Evolutionary conservation across 2,797 vertebrate genomes (phyloP).

Genomic region (Microcaecilia unicolor): DNA sequence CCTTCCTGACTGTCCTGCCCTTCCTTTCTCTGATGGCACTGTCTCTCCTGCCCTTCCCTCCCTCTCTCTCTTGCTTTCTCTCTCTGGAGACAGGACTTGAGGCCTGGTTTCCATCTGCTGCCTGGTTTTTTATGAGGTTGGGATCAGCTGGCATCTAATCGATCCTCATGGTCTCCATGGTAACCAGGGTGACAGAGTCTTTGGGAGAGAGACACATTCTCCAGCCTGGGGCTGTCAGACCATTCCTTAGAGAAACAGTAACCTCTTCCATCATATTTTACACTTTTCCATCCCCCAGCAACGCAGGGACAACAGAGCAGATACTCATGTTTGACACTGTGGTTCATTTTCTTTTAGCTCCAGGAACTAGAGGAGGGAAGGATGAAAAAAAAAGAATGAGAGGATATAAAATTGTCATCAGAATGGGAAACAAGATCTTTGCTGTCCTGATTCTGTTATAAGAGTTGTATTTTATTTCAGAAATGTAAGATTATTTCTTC

Average conservation of each 20-base stretch:
- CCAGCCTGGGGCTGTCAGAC: conserved; percentile 57
- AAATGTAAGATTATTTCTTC: conserved; percentile 23
- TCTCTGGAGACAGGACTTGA: conserved; percentile 66
- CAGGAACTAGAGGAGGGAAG: conserved; percentile 8
- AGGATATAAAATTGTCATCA: neutral
- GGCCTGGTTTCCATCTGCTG: conserved; percentile 76
- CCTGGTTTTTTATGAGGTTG: conserved; percentile 67
- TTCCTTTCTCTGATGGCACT: neutral
- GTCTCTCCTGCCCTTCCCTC: conserved; percentile 26
- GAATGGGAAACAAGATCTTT: conserved; percentile 1
- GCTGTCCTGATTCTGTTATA: neutral
- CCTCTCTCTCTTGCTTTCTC: neutral
- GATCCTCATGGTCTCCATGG: conserved; percentile 84
- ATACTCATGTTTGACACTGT: conserved; percentile 14
- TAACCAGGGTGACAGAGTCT: conserved; percentile 70
- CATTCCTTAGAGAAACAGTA: conserved; percentile 40
- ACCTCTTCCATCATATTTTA: conserved; percentile 35
- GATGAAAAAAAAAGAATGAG: conserved; percentile 8
- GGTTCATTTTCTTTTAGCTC: conserved; percentile 18
- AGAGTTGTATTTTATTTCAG: conserved; percentile 7
- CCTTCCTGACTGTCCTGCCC: conserved; percentile 15
- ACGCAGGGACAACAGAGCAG: conserved; percentile 10
- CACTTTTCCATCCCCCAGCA: conserved; percentile 32
- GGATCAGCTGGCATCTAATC: conserved; percentile 84
- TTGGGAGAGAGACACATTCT: conserved; percentile 59